phyloP scores from a whole-genome alignment of 2,797 vertebrate genomes.

The Molossus molossus region DNA sequence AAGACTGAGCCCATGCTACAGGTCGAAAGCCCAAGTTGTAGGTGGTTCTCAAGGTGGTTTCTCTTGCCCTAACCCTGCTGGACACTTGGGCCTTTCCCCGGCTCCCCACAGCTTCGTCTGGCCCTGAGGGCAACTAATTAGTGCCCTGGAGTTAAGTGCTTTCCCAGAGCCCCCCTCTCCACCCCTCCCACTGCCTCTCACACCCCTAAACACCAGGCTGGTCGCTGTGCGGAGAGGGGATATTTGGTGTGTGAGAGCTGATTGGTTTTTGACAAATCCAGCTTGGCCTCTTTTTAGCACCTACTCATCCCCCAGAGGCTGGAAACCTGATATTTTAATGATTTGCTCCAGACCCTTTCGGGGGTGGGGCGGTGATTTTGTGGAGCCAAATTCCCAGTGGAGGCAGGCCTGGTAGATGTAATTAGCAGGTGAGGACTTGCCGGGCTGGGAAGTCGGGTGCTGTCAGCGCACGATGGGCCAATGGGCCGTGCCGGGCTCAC shows the following conservation, averaged over 20 bases:
- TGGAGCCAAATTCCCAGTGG: neutral
- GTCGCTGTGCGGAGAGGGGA: neutral
- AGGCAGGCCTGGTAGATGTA: conserved; percentile 54
- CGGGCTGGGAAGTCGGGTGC: conserved; percentile 45
- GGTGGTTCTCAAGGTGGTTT: neutral
- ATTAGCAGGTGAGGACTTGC: conserved; percentile 77
- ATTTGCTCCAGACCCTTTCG: conserved; percentile 87
- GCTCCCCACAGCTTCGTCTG: conserved; percentile 30
- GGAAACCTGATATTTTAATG: conserved; percentile 85
- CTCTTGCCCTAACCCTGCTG: neutral
- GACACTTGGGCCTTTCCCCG: neutral
- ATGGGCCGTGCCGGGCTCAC: neutral
- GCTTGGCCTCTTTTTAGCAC: conserved; percentile 89
- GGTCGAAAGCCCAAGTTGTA: rapidly evolving
- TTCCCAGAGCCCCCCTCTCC: conserved; percentile 68
- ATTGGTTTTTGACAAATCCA: conserved; percentile 87
- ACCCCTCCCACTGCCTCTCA: neutral
- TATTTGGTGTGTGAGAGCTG: conserved; percentile 73
- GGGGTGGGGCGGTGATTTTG: neutral
- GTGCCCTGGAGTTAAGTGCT: conserved; percentile 76
- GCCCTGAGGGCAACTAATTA: conserved; percentile 70
- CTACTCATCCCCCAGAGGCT: conserved; percentile 85
- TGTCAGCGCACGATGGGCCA: neutral
- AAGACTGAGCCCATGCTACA: neutral
- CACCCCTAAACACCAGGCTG: conserved; percentile 12